These are phyloP conservation scores for Amia ocellicauda DNA, from an alignment of 2,113 vertebrate species.

Conservation along the genomic window DNA sequence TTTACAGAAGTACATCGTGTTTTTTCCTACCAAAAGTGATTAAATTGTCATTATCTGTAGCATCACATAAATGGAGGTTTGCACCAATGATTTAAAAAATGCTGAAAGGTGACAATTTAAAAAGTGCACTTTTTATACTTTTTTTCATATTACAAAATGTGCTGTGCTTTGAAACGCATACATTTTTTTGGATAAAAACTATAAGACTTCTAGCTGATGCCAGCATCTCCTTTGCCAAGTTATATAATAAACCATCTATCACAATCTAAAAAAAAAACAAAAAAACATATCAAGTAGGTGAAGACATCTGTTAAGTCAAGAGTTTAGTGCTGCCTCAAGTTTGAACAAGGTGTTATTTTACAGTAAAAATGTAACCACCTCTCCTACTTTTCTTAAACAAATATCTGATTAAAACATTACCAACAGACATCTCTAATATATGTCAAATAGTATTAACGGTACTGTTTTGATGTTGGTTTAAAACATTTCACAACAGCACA, in stretches of 20 bases:
- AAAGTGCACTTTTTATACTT: too few species aligned
- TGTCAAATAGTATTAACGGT: too few species aligned
- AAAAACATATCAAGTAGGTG: slow-evolving; percentile 5
- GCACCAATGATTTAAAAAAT: too few species aligned
- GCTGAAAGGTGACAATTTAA: too few species aligned
- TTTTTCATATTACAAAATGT: slow-evolving; percentile 66
- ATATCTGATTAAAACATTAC: too few species aligned
- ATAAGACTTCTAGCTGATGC: slow-evolving; percentile 47
- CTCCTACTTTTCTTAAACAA: slow-evolving; percentile 29
- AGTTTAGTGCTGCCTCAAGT: slow-evolving; percentile 32
- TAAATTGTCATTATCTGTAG: too few species aligned
- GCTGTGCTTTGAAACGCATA: slow-evolving; percentile 56
- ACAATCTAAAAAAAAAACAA: slow-evolving; percentile 27
- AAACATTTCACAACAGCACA: too few species aligned
- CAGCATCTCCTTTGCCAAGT: slow-evolving; percentile 52
- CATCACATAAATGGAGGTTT: too few species aligned
- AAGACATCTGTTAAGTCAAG: slow-evolving; percentile 54
- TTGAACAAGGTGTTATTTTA: slow-evolving; percentile 31
- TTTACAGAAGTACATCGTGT: too few species aligned
- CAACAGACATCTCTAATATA: too few species aligned
- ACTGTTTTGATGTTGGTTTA: too few species aligned
- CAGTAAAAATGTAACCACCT: slow-evolving; percentile 27
- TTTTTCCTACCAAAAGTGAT: too few species aligned
- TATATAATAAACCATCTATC: slow-evolving; percentile 43
- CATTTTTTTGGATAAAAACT: slow-evolving; percentile 50